A percentile compares a stretch with the other conserved stretches of the same genome.
Conservation (phyloP, 2,888 invertebrate genomes). For the Dicyrtomina minuta region DNA sequence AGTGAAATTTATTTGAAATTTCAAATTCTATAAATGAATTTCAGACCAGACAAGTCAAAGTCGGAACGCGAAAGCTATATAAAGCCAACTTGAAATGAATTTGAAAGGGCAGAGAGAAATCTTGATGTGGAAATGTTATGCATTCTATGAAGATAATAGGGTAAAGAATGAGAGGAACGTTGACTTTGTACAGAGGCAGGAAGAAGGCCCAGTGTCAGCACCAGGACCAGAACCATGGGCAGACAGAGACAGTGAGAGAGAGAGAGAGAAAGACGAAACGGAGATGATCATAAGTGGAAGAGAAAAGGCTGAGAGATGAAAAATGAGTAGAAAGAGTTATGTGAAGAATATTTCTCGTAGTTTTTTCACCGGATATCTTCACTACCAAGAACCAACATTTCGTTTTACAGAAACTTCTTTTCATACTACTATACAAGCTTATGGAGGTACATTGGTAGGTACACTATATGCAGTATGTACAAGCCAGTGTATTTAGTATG, state of each 20-base stretch:
- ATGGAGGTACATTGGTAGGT: too few relatives aligned
- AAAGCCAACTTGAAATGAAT: background rate
- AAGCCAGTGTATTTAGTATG: too few relatives aligned
- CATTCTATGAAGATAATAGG: slow-evolving; percentile 23
- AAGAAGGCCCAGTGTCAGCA: too few relatives aligned
- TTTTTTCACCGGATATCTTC: slow-evolving; percentile 36
- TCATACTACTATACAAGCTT: too few relatives aligned
- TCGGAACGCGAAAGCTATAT: too few relatives aligned
- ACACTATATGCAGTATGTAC: too few relatives aligned
- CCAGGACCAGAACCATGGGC: too few relatives aligned
- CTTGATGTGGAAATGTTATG: slow-evolving; percentile 20
- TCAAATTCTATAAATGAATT: background rate
- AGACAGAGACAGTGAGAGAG: slow-evolving; percentile 25
- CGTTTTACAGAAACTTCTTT: slow-evolving; percentile 31
- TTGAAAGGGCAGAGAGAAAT: slow-evolving; percentile 9
- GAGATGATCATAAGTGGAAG: slow-evolving; percentile 26
- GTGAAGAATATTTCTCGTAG: slow-evolving; percentile 36
- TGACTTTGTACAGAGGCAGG: slow-evolving; percentile 2
- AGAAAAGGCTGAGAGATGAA: slow-evolving; percentile 36
- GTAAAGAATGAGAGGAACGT: slow-evolving; percentile 23
- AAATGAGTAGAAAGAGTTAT: slow-evolving; percentile 40
- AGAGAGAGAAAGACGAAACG: slow-evolving; percentile 23
- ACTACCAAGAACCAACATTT: slow-evolving; percentile 33
- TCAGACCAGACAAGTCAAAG: too few relatives aligned
- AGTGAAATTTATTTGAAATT: too few relatives aligned